Percentiles rank a stretch among this genome's conserved stretches.
phyloP scores from a whole-genome alignment of 1,140 invertebrate genomes.

The Metopolophium dirhodum region DNA sequence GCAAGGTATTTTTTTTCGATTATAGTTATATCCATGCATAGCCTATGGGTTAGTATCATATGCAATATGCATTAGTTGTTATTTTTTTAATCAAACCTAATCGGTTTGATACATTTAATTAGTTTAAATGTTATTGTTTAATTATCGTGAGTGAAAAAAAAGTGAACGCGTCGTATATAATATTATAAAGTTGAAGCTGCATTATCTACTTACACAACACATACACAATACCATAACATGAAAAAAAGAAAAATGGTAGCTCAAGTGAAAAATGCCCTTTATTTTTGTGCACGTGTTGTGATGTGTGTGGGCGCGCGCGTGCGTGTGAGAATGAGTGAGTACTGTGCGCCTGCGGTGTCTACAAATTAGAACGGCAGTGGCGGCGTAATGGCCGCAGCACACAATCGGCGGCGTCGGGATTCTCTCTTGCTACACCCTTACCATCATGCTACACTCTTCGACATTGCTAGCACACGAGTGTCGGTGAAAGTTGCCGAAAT shows the following conservation, averaged over 20 bases:
- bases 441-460: neutral
- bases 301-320: neutral
- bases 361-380: slow-evolving; percentile 49
- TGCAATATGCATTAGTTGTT: neutral
- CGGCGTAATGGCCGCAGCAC: slow-evolving; percentile 38
- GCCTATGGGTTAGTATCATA: neutral
- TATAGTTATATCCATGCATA: no score
- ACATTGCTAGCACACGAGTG: slow-evolving; percentile 10
- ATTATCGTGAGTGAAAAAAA: neutral
- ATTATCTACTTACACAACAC: neutral
- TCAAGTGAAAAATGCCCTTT: slow-evolving; percentile 31
- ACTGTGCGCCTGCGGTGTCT: slow-evolving; percentile 22
- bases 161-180: neutral
- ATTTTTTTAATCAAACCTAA: neutral
- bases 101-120: neutral
- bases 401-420: slow-evolving; percentile 48
- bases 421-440: neutral
- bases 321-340: slow-evolving; percentile 1
- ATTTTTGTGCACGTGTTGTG: neutral
- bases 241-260: neutral
- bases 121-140: neutral
- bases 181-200: neutral
- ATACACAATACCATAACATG: neutral
- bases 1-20: no score
- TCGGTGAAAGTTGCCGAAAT: slow-evolving; percentile 49